Percentiles rank a stretch among this genome's conserved stretches.
Evolutionary conservation across 2,113 vertebrate species (phyloP).

Genomic region (Thalassoma bifasciatum): DNA sequence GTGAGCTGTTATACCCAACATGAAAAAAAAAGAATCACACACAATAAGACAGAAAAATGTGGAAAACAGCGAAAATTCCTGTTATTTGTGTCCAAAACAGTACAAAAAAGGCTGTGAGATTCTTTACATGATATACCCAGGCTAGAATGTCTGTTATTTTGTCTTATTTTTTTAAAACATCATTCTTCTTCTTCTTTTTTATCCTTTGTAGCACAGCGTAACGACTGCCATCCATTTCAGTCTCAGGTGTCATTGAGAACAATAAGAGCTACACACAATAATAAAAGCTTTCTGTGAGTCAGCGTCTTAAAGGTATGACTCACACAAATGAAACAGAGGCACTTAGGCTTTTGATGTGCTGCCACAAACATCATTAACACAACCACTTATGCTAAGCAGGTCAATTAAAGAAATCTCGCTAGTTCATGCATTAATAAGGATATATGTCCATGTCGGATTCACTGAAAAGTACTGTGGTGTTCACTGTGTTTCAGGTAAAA

Average conservation of each 20-base stretch:
- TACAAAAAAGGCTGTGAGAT: background rate
- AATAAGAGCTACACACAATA: conserved; percentile 24
- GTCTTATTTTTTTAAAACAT: background rate
- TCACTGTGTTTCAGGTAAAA: too few relatives aligned
- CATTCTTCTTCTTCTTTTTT: conserved; percentile 28
- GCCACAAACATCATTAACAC: conserved; percentile 14
- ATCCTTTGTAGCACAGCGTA: conserved; percentile 25
- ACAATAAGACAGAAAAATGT: background rate
- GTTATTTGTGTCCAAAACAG: conserved; percentile 1
- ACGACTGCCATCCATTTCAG: conserved; percentile 31
- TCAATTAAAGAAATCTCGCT: conserved; percentile 19
- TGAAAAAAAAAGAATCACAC: background rate
- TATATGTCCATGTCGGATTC: background rate
- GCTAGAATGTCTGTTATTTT: conserved; percentile 7
- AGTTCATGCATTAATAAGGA: background rate
- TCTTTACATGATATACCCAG: conserved; percentile 1
- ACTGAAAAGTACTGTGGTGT: background rate
- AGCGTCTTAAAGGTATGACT: conserved; percentile 27
- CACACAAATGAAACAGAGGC: conserved; percentile 16
- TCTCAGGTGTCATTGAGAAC: conserved; percentile 32
- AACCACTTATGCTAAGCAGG: conserved; percentile 1
- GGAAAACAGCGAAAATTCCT: background rate
- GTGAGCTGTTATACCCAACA: conserved; percentile 11
- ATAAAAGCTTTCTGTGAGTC: conserved; percentile 4
- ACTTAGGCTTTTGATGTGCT: conserved; percentile 3